Conservation (phyloP, 2,797 vertebrate species). For the Artibeus jamaicensis region DNA sequence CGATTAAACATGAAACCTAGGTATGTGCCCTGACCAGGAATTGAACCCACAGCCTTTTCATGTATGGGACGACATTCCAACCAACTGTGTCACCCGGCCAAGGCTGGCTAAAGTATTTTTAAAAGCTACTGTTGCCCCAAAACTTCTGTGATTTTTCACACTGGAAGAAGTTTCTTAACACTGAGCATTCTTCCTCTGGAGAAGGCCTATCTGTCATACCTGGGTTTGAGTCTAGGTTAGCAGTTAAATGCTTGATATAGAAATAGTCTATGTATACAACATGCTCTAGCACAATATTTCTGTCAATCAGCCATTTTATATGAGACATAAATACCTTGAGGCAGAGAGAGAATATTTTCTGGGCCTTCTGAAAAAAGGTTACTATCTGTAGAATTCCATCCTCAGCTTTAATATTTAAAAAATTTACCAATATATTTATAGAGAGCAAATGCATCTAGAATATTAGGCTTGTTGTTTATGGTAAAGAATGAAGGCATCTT, state of each 20-base stretch:
- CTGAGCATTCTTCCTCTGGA: background rate
- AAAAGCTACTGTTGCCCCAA: background rate
- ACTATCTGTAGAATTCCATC: background rate
- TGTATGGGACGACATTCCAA: background rate
- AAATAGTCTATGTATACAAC: background rate
- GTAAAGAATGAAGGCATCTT: background rate
- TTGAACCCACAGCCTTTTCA: too few relatives aligned
- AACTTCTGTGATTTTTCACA: background rate
- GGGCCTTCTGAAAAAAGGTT: background rate
- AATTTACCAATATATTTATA: background rate
- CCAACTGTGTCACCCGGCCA: background rate
- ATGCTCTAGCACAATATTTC: background rate
- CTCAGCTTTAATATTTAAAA: background rate
- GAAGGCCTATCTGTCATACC: background rate
- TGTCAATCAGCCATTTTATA: background rate
- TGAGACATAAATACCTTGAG: background rate
- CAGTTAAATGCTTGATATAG: background rate
- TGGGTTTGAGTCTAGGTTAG: background rate
- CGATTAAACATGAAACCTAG: too few relatives aligned
- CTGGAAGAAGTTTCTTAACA: background rate
- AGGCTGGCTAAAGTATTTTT: background rate
- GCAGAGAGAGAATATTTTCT: background rate
- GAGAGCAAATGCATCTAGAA: background rate
- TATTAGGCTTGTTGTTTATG: constrained; percentile 1
- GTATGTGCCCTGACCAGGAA: too few relatives aligned